phyloP scores from a whole-genome alignment of 2,888 invertebrate genomes.

The Leucania comma region DNA sequence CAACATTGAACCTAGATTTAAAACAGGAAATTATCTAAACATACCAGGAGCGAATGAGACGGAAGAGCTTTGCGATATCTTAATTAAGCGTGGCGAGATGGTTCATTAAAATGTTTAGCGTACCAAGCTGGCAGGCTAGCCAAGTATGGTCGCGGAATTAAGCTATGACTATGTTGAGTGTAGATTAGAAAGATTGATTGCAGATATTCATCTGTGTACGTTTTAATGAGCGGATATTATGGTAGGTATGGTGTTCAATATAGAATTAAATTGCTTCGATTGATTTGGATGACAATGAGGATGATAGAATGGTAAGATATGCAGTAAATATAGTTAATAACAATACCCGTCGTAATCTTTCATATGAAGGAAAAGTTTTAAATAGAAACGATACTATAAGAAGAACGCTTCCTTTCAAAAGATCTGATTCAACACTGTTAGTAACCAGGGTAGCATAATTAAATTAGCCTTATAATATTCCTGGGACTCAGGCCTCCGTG shows the following conservation, averaged over 20 bases:
- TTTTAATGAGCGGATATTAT: conserved; percentile 3
- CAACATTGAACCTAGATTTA: conserved; percentile 50
- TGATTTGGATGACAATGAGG: conserved; percentile 1
- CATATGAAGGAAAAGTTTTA: no score
- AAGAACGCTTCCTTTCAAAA: no score
- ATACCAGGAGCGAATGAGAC: conserved; percentile 60
- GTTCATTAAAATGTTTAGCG: conserved; percentile 73
- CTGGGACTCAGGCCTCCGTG: no score
- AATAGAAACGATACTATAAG: no score
- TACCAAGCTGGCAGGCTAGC: conserved; percentile 64
- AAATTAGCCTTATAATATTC: no score
- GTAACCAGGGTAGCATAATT: no score
- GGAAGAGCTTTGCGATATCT: conserved; percentile 64
- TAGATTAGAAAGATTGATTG: conserved; percentile 42
- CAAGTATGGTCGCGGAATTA: conserved; percentile 47
- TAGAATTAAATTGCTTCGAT: neutral
- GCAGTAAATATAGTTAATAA: neutral
- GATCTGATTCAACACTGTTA: no score
- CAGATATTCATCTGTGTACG: conserved; percentile 15
- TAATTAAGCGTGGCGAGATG: conserved; percentile 70
- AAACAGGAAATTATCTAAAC: conserved; percentile 60
- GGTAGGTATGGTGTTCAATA: neutral
- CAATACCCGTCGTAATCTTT: neutral
- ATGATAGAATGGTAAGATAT: neutral
- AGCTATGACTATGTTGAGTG: conserved; percentile 28